Evolutionary conservation across 2,797 vertebrate species (phyloP).

Genomic region (Molothrus ater): DNA sequence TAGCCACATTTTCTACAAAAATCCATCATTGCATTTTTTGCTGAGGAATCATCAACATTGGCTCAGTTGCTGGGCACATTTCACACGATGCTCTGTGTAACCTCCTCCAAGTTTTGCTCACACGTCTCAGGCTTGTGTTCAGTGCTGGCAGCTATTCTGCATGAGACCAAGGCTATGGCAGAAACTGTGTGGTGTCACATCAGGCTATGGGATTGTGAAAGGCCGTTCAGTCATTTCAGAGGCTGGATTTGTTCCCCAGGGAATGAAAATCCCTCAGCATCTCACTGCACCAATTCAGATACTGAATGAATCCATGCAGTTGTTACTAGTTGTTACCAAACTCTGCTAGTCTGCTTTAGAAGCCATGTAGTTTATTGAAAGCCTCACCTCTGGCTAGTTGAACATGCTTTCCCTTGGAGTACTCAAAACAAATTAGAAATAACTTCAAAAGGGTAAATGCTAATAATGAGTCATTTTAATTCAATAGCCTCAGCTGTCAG

Average conservation of each 20-base stretch:
- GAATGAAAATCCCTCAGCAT: neutral
- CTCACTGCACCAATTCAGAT: neutral
- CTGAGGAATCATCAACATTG: neutral
- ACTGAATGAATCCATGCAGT: neutral
- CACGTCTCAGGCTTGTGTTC: neutral
- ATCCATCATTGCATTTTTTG: neutral
- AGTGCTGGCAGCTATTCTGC: neutral
- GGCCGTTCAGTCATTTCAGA: neutral
- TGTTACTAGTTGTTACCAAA: neutral
- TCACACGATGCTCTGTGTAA: neutral
- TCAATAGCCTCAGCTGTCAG: neutral
- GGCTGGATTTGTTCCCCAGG: neutral
- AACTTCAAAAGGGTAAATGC: neutral
- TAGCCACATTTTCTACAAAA: neutral
- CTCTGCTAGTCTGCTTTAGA: neutral
- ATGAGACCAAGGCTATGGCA: neutral
- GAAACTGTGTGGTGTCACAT: neutral
- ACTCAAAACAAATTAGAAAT: conserved; percentile 10
- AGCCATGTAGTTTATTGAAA: neutral
- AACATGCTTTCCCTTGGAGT: neutral
- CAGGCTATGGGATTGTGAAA: neutral
- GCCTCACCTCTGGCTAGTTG: neutral
- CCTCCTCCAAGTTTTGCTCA: neutral
- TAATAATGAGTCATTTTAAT: neutral
- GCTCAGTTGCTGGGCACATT: neutral